These are phyloP conservation scores for Lepisosteus oculatus DNA, from an alignment of 2,113 vertebrate species.

Conservation along the genomic window DNA sequence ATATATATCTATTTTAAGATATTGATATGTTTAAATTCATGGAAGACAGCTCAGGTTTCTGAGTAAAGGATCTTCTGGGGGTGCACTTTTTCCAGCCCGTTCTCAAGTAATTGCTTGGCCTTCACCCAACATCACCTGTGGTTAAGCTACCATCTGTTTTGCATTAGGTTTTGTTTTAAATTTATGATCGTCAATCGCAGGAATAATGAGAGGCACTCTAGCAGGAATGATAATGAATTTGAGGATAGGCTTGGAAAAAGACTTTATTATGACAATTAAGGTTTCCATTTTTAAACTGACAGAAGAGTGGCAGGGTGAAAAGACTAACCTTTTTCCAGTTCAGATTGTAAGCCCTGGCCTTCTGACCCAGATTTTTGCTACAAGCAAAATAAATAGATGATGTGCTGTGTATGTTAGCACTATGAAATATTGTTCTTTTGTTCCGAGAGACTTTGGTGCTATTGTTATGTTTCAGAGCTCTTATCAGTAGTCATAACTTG, in stretches of 20 bases:
- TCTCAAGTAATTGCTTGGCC: conserved; percentile 39
- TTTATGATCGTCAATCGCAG: conserved; percentile 52
- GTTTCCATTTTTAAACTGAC: conserved; percentile 54
- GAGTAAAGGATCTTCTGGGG: conserved; percentile 36
- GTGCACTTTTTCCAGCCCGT: conserved; percentile 30
- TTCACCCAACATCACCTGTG: conserved; percentile 64
- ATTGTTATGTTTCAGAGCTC: background rate
- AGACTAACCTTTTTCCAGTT: conserved; percentile 3
- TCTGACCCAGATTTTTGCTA: background rate
- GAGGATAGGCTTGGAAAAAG: conserved; percentile 56
- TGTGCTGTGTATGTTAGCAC: background rate
- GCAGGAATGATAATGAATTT: conserved; percentile 67
- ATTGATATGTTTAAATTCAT: conserved; percentile 37
- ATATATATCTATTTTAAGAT: conserved; percentile 37
- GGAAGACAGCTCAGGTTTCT: conserved; percentile 39
- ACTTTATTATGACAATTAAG: conserved; percentile 58
- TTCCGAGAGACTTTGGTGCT: too few species aligned
- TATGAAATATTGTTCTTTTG: too few species aligned
- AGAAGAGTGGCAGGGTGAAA: conserved; percentile 35
- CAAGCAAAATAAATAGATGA: background rate
- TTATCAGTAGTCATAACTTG: background rate
- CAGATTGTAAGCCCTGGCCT: background rate
- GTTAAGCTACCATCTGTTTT: conserved; percentile 66
- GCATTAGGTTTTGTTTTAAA: conserved; percentile 58
- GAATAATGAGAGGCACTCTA: conserved; percentile 41